These are phyloP conservation scores for Calameuta pallipes DNA, from an alignment of 2,888 invertebrate species.

Conservation along the genomic window DNA sequence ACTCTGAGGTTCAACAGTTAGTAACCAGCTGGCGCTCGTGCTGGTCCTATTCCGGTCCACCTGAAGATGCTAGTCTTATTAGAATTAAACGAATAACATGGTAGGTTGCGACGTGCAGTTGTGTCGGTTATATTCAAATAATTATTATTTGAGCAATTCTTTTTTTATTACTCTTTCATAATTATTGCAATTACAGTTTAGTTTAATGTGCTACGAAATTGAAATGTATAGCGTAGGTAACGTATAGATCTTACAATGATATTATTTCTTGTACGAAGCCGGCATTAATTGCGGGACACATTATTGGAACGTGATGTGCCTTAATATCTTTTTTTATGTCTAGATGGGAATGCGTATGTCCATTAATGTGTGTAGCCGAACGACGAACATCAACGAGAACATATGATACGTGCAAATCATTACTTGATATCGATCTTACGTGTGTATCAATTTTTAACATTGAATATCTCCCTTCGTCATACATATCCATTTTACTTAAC, in stretches of 20 bases:
- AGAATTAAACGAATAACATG: not conserved
- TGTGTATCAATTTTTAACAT: not conserved
- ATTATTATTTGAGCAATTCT: constrained; percentile 24
- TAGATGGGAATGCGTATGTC: not conserved
- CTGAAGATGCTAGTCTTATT: not conserved
- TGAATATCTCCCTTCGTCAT: not conserved
- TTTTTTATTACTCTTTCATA: constrained; percentile 49
- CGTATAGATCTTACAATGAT: constrained; percentile 24
- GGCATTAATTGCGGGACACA: not conserved
- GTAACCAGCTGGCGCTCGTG: not conserved
- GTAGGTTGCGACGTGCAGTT: not conserved
- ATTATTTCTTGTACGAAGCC: constrained; percentile 20
- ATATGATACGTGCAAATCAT: not conserved
- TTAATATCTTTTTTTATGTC: not conserved
- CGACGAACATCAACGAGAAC: not conserved
- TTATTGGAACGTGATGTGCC: not conserved
- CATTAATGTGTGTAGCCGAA: not conserved
- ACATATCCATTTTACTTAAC: not conserved
- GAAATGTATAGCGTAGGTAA: constrained; percentile 29
- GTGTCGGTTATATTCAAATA: not conserved
- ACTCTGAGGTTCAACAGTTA: not conserved
- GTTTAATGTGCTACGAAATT: constrained; percentile 25
- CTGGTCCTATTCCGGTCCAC: not conserved
- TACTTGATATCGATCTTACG: not conserved
- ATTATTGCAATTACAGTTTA: constrained; percentile 52